Evolutionary conservation across 2,888 invertebrate species (phyloP), one percentile per base, ranked within the genome.

Genomic region (Phymatocera aterrima): DNA sequence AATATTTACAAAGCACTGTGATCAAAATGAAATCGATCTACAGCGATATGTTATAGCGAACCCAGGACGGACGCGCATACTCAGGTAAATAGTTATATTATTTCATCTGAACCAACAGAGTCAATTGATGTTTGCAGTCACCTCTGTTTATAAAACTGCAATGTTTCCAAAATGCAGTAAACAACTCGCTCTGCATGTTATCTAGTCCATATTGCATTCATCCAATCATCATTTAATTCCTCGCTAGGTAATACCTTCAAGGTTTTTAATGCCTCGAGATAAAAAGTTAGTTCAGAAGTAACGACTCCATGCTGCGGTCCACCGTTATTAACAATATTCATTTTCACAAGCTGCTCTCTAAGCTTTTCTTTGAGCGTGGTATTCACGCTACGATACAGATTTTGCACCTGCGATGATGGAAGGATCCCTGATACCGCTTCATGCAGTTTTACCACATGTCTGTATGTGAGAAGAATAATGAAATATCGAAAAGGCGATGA

Each of bases 251-350:
- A 92, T 40, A 96, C 95, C 89, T 95, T 94, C 43, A 97, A 92
- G 84, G 95, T 95, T 88, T 95, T 94, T 85, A 98, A 92, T 79
- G 97, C 97, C 91, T 97, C 96, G 86, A 97, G 93, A 90, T 98
- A 98, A 91, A 97, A 97, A 81, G 96, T 96, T 87, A 97, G 91
- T 92, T 98, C 98, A 8, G 97, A 96, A 46, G 96, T 97, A n/a
- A 98, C 97, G 77, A 97, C 95, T 57, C 98, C 98, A 90, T 98
- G 98, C 88, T 98, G 97, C 1, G 98, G 98, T 68, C 98, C 98
- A n/a, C 98, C 98, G 91, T 98, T 97, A 84, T 97, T 98, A 78
- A 95, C 94, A 83, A 99, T 97, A 88, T 97, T 97, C 93, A 98
- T 94, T 90, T 95, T 95, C 2, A 94, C 89, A 83, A 99, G 92